A percentile compares a stretch with the other conserved stretches of the same genome.
Evolutionary conservation across 1,140 invertebrate genomes (phyloP).

Genomic region (Drosophila micromelanica): DNA sequence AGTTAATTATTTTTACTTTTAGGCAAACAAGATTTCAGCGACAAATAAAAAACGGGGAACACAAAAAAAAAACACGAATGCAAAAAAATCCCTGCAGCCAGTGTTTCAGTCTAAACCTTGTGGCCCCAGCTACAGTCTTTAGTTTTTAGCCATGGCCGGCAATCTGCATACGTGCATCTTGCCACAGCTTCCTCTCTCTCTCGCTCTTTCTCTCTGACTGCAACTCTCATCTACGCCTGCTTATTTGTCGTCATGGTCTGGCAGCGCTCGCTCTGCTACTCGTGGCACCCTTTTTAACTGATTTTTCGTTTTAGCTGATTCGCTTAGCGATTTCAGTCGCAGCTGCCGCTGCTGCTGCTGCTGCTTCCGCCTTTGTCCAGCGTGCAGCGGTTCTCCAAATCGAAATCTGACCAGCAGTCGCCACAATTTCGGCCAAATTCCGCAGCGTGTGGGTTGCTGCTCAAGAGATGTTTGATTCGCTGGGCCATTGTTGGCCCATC

Average conservation of each 20-base stretch:
- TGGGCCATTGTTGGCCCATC: slow-evolving; percentile 43
- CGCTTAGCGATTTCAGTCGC: slow-evolving; percentile 30
- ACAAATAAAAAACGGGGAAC: slow-evolving; percentile 70
- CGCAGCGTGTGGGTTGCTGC: slow-evolving; percentile 45
- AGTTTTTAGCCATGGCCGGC: slow-evolving; percentile 53
- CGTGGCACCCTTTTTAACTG: slow-evolving; percentile 44
- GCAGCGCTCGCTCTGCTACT: slow-evolving; percentile 22
- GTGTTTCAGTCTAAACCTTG: slow-evolving; percentile 7
- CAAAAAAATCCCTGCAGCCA: slow-evolving; percentile 46
- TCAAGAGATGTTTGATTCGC: slow-evolving; percentile 32
- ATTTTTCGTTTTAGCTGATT: slow-evolving; percentile 34
- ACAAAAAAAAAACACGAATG: slow-evolving; percentile 20
- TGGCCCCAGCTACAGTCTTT: slow-evolving; percentile 30
- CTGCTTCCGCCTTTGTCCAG: slow-evolving; percentile 37
- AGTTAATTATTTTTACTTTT: slow-evolving; percentile 84
- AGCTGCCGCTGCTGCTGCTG: slow-evolving; percentile 15
- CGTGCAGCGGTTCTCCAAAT: slow-evolving; percentile 36
- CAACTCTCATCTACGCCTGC: slow-evolving; percentile 46
- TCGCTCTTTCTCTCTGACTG: not conserved
- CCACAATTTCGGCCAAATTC: slow-evolving; percentile 39
- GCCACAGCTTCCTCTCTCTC: slow-evolving; percentile 40
- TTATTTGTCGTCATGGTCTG: slow-evolving; percentile 44
- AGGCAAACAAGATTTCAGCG: slow-evolving; percentile 82
- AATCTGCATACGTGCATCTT: slow-evolving; percentile 84
- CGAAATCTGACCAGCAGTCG: slow-evolving; percentile 38